Evolutionary conservation across 1,140 invertebrate species (phyloP).

Genomic region (Bombus cullumanus): DNA sequence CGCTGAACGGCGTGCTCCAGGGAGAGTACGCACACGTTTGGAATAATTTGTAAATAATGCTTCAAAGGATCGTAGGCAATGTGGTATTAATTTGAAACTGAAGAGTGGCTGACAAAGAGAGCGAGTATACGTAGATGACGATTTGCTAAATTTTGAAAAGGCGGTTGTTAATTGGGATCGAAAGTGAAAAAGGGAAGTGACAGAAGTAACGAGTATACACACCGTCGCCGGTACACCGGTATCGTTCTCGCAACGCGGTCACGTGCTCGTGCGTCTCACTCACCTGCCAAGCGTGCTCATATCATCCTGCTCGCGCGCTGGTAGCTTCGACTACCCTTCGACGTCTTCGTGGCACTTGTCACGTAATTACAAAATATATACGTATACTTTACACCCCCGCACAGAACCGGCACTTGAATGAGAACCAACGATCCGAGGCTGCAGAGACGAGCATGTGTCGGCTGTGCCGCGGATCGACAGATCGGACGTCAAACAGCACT

Average conservation of each 20-base stretch:
- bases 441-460: slow-evolving; percentile 16
- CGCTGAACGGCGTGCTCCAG: background rate
- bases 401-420: slow-evolving; percentile 65
- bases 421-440: slow-evolving; percentile 51
- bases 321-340: slow-evolving; percentile 64
- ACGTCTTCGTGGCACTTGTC: slow-evolving; percentile 62
- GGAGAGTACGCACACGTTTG: no score
- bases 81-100: background rate
- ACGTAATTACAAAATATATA: slow-evolving; percentile 49
- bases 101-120: background rate
- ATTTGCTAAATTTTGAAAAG: background rate
- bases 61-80: no score
- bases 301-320: slow-evolving; percentile 77
- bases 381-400: slow-evolving; percentile 52
- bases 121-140: background rate
- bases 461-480: background rate
- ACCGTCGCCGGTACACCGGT: slow-evolving; percentile 4
- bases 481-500: slow-evolving; percentile 47
- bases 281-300: slow-evolving; percentile 82
- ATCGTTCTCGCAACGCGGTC: slow-evolving; percentile 24
- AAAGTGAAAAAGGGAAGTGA: background rate
- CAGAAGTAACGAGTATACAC: background rate
- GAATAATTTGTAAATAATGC: background rate
- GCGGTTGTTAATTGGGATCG: background rate
- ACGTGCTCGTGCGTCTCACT: slow-evolving; percentile 69